Evolutionary conservation across 2,888 invertebrate genomes (phyloP).

Genomic region (Brachypalpus laphriformis): DNA sequence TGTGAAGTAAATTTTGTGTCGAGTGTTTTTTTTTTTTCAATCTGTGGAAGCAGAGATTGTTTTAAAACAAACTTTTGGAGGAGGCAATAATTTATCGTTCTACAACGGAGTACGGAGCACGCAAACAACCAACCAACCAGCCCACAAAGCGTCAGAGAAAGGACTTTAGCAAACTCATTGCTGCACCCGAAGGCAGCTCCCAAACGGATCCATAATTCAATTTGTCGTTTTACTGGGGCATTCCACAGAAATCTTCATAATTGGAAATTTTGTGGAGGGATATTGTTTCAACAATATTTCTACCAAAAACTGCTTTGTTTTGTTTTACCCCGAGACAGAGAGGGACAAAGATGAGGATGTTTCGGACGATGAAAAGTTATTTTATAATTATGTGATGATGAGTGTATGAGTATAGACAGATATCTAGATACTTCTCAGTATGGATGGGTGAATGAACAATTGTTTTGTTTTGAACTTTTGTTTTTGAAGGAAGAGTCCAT

Average conservation of each 20-base stretch:
- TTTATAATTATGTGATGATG: slow-evolving; percentile 24
- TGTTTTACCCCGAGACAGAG: not conserved
- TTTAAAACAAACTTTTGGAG: slow-evolving; percentile 19
- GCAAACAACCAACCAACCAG: not conserved
- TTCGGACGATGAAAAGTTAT: not conserved
- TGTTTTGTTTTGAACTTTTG: not conserved
- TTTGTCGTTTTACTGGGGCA: slow-evolving; percentile 43
- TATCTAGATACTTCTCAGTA: not conserved
- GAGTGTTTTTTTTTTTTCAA: slow-evolving; percentile 19
- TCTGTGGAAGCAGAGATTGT: slow-evolving; percentile 9
- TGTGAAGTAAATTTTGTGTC: slow-evolving; percentile 13
- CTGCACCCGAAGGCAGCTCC: slow-evolving; percentile 27
- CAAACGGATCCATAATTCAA: slow-evolving; percentile 48
- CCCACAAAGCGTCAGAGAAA: not conserved
- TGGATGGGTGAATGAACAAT: not conserved
- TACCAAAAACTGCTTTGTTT: slow-evolving; percentile 2
- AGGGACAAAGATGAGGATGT: not conserved
- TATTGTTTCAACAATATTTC: slow-evolving; percentile 28
- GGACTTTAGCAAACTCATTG: slow-evolving; percentile 31
- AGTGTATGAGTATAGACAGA: not conserved
- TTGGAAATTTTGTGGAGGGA: slow-evolving; percentile 34
- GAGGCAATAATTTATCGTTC: slow-evolving; percentile 27
- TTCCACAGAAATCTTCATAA: slow-evolving; percentile 34
- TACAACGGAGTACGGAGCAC: not conserved
- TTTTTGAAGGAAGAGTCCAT: not conserved